Evolutionary conservation across 1,140 invertebrate species (phyloP).

Genomic region (Bemisia tabaci): DNA sequence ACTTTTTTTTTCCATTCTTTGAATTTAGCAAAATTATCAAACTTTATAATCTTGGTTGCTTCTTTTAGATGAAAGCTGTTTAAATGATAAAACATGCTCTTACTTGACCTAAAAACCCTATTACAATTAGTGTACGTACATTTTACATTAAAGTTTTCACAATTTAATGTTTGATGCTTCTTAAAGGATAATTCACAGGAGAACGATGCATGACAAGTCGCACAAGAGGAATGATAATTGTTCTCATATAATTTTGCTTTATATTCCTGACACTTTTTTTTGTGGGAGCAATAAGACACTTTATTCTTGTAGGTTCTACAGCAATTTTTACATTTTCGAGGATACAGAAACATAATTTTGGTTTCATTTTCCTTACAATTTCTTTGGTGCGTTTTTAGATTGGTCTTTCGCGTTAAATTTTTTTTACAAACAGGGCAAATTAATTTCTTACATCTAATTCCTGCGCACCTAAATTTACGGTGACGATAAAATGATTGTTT

Average conservation of each 20-base stretch:
- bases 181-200: neutral
- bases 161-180: neutral
- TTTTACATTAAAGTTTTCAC: neutral
- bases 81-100: neutral
- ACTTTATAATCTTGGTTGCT: neutral
- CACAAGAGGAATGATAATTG: neutral
- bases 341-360: neutral
- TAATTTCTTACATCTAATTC: neutral
- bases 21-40: neutral
- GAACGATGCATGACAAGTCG: neutral
- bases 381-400: neutral
- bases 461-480: neutral
- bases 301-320: neutral
- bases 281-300: neutral
- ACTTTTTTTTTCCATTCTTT: neutral
- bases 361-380: neutral
- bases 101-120: neutral
- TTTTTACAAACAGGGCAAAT: neutral
- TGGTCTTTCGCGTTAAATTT: neutral
- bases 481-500: neutral
- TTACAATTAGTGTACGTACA: neutral
- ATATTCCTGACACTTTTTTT: neutral
- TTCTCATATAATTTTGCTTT: neutral
- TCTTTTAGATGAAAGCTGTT: neutral
- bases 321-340: neutral